Conservation (phyloP, 2,888 invertebrate genomes). For the Agonopterix subpropinquella region DNA sequence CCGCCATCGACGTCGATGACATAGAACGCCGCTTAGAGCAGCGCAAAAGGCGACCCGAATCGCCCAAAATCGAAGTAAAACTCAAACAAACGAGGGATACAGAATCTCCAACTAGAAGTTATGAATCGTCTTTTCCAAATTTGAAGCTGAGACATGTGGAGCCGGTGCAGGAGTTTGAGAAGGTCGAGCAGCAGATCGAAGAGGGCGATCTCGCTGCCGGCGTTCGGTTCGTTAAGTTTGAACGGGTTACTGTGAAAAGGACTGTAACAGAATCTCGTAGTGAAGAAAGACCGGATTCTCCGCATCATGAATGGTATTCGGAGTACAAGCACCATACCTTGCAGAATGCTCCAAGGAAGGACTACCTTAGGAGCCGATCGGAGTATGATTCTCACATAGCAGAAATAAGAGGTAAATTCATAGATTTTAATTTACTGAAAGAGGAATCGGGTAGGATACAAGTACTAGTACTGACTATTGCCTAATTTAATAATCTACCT, state of each 20-base stretch:
- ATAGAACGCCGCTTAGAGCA: slow-evolving; percentile 78
- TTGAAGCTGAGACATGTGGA: slow-evolving; percentile 68
- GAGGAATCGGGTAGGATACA: too few relatives aligned
- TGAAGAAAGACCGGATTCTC: slow-evolving; percentile 60
- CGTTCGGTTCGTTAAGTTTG: slow-evolving; percentile 81
- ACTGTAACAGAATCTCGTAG: slow-evolving; percentile 71
- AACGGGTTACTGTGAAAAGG: slow-evolving; percentile 80
- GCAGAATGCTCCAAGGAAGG: slow-evolving; percentile 81
- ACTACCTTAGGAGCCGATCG: slow-evolving; percentile 85
- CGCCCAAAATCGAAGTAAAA: slow-evolving; percentile 77
- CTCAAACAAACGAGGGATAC: slow-evolving; percentile 74
- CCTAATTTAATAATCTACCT: too few relatives aligned
- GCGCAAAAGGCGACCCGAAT: slow-evolving; percentile 69
- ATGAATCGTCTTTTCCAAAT: slow-evolving; percentile 50
- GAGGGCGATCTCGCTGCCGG: slow-evolving; percentile 80
- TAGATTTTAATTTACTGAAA: too few relatives aligned
- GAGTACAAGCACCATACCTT: slow-evolving; percentile 71
- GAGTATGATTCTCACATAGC: slow-evolving; percentile 92
- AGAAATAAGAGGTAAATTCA: slow-evolving; percentile 84
- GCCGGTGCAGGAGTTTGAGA: slow-evolving; percentile 43
- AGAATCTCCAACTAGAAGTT: slow-evolving; percentile 62
- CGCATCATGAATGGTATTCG: slow-evolving; percentile 65
- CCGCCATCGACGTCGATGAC: slow-evolving; percentile 74
- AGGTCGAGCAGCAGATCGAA: slow-evolving; percentile 65
- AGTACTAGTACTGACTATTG: too few relatives aligned